Evolutionary conservation across 2,888 invertebrate species (phyloP), one percentile per base, ranked within the genome.

Genomic region (Leptinotarsa haldemani): DNA sequence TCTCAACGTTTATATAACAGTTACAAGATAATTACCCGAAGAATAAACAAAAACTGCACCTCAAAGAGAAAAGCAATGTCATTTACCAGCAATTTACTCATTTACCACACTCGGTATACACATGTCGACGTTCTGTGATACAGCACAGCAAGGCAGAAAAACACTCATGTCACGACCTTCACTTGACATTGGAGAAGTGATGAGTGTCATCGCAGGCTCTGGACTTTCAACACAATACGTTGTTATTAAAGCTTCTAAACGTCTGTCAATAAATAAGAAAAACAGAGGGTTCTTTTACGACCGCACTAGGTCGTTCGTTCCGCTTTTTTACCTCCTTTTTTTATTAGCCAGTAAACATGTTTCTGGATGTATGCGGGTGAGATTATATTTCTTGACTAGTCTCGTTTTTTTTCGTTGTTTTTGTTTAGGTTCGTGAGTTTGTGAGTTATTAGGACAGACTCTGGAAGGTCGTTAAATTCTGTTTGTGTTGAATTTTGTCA

Each of bases 181-280:
- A 61, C 15, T 30, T 61, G 61, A 61, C 61, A 61, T 61, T 61
- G 61, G n/a, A 30, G 30, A 20, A 61, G 61, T 61, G 61, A 61
- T 12, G 61, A 40, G 61, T 61, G 61, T n/a, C 61, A 61, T 40
- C 25, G 61, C 61, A 61, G 30, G 40, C 61, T 40, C 16, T 13
- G 30, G 13, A 56, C n/a, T 61, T n/a, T 61, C 61, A 61, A 30
- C 61, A 61, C 30, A 61, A 61, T 61, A 4, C 61, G 61, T n/a
- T 61, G 30, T 61, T 40, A 61, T 61, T 61, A 30, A 61, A 40
- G 61, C 61, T 30, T 61, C 61, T 61, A 61, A 61, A 61, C 61
- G 61, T 61, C 61, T 61, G 61, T 61, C 61, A 61, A 61, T 61
- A 61, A 61, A 61, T 25, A 61, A 61, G 61, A 61, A 61, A 61